These are phyloP conservation scores for Melipona quadrifasciata DNA, from an alignment of 1,140 invertebrate genomes.

Conservation along the genomic window DNA sequence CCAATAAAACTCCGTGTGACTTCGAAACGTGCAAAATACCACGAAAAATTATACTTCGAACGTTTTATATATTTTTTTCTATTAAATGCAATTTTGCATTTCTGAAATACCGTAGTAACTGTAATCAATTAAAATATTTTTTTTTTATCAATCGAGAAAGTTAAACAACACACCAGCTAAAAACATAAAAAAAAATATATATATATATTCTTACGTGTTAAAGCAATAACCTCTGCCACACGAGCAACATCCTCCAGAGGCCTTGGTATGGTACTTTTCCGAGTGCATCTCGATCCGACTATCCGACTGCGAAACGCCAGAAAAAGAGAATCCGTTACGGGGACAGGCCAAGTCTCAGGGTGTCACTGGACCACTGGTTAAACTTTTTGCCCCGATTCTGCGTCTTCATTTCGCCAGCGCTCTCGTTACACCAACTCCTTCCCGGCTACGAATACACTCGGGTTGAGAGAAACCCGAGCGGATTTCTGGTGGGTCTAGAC, in stretches of 20 bases:
- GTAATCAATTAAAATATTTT: too few relatives aligned
- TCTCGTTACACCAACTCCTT: constrained; percentile 42
- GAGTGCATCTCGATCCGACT: background rate
- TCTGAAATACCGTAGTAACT: too few relatives aligned
- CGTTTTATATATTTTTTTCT: too few relatives aligned
- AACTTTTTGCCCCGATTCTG: constrained; percentile 24
- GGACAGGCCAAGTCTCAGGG: constrained; percentile 11
- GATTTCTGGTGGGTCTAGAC: constrained; percentile 47
- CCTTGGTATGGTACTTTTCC: background rate
- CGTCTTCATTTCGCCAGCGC: constrained; percentile 30
- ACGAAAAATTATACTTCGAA: too few relatives aligned
- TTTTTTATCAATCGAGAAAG: too few relatives aligned
- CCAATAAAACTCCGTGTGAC: too few relatives aligned
- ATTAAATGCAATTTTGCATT: too few relatives aligned
- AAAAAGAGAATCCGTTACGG: constrained; percentile 49
- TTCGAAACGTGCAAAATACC: too few relatives aligned
- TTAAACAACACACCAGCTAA: too few relatives aligned
- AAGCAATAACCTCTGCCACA: too few relatives aligned
- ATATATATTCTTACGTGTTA: too few relatives aligned
- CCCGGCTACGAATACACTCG: constrained; percentile 32
- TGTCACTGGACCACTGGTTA: constrained; percentile 46
- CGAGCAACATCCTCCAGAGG: background rate
- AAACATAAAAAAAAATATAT: too few relatives aligned
- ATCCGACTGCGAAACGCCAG: background rate
- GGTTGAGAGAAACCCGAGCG: constrained; percentile 60